A percentile compares a stretch with the other conserved stretches of the same genome.
Evolutionary conservation across 2,797 vertebrate species (phyloP).

Genomic region (Phrynocephalus vlangalii): DNA sequence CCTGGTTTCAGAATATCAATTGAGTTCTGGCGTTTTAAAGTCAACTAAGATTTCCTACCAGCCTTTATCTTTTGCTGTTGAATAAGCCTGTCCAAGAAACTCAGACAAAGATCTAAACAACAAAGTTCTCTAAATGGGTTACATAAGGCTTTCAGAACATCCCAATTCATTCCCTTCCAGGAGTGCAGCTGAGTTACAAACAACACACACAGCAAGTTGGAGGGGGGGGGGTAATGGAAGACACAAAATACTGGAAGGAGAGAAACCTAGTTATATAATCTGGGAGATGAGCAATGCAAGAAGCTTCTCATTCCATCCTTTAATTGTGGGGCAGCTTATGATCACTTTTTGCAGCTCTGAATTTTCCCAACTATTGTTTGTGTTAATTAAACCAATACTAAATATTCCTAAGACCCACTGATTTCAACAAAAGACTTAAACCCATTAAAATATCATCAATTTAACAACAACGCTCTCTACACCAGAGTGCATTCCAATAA

Average conservation of each 20-base stretch:
- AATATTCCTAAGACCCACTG: neutral
- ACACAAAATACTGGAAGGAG: constrained; percentile 59
- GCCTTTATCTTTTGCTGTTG: constrained; percentile 69
- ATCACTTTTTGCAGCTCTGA: neutral
- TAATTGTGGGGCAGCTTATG: neutral
- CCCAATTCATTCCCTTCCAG: constrained; percentile 71
- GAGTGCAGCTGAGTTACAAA: constrained; percentile 67
- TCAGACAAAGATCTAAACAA: constrained; percentile 72
- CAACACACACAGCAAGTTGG: constrained; percentile 61
- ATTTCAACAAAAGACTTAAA: neutral
- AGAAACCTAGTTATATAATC: constrained; percentile 59
- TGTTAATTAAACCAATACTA: neutral
- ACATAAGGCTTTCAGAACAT: constrained; percentile 75
- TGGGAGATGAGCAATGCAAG: neutral
- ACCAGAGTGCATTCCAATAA: no score
- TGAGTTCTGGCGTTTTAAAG: constrained; percentile 68
- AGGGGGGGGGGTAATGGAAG: constrained; percentile 54
- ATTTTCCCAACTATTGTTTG: neutral
- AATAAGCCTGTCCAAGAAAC: constrained; percentile 72
- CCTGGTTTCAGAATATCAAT: constrained; percentile 73
- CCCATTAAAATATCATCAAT: no score
- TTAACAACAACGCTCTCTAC: no score
- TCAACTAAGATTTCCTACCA: constrained; percentile 72
- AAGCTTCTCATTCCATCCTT: neutral
- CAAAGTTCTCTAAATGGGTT: constrained; percentile 73